Conservation (phyloP, 2,113 vertebrate species). For the Empidonax traillii region DNA sequence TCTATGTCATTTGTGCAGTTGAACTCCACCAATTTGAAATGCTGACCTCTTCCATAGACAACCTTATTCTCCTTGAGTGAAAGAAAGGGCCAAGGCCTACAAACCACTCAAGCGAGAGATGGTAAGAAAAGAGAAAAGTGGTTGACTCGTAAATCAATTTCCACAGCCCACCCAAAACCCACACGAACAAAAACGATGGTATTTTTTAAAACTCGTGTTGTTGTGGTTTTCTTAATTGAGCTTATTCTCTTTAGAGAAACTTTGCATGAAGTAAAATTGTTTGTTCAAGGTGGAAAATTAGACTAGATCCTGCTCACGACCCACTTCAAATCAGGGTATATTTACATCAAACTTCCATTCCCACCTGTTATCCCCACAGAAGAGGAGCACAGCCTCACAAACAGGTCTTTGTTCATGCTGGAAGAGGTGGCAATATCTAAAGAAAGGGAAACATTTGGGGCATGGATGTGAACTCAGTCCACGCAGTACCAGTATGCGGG, state of each 20-base stretch:
- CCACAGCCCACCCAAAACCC: conserved; percentile 85
- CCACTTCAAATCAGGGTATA: background rate
- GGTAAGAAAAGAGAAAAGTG: conserved; percentile 81
- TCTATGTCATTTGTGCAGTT: conserved; percentile 86
- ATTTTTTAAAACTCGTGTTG: conserved; percentile 57
- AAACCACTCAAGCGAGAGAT: conserved; percentile 84
- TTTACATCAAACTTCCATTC: background rate
- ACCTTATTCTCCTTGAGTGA: conserved; percentile 82
- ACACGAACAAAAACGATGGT: conserved; percentile 47
- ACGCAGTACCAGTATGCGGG: accelerated
- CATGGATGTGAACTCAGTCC: background rate
- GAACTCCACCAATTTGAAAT: conserved; percentile 85
- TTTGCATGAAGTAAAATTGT: conserved; percentile 21
- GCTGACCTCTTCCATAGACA: conserved; percentile 84
- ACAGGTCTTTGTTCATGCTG: background rate
- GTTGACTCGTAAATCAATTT: conserved; percentile 87
- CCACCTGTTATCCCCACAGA: conserved; percentile 40
- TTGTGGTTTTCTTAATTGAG: conserved; percentile 62
- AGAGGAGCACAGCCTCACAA: conserved; percentile 25
- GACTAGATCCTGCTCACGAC: background rate
- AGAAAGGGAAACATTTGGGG: background rate
- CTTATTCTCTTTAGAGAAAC: conserved; percentile 31
- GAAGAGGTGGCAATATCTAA: conserved; percentile 3
- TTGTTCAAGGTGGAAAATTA: conserved; percentile 13
- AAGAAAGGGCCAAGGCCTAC: conserved; percentile 79